Evolutionary conservation across 1,140 invertebrate genomes (phyloP), one percentile per base, ranked within the genome.

Genomic region (Drosophila seguyi): DNA sequence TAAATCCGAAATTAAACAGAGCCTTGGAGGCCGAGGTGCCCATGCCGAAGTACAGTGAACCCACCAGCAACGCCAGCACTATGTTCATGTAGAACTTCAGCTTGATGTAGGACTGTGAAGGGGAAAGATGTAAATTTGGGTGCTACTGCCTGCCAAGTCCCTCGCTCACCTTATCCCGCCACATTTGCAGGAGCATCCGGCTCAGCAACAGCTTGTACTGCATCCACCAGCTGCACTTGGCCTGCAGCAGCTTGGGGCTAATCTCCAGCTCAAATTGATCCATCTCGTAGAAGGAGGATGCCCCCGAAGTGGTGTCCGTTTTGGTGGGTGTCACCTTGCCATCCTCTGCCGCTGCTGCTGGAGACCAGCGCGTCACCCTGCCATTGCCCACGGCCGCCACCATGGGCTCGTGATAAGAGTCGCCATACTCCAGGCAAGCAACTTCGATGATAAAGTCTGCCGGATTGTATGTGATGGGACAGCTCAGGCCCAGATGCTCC

Each of bases 391-490:
- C 93, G 2, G 94, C 93, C 3, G 93, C 84, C 3, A 95, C 94
- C 95, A 96, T 96, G 71, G 84, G 94, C 14, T 96, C 95, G 2
- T 95, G 91, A 68, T 94, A 94, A 25, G 94, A 93, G 18, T 90
- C 66, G 0, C 96, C 96, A 84, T 97, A 97, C 91, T 97, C 96
- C 0, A 95, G 95, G 63, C 95, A 95, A 0, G 96, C 95, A 11
- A 96, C 95, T 93, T 97, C 96, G 61, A 97, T 95, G 42, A 97
- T 94, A 87, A 97, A 97, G 93, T 97, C 97, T 4, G 96, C 96
- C 5, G 97, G 97, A 92, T 97, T 97, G 77, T 97, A 97, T 68
- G 96, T 95, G 60, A 93, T 94, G 0, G 97, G 97, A 81, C 96
- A 97, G 22, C 95, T 94, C 1, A 97, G 90, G 5, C 95, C 95